These are phyloP conservation scores for Myanophis thanlyinensis DNA, from an alignment of 2,113 vertebrate genomes.

Conservation along the genomic window DNA sequence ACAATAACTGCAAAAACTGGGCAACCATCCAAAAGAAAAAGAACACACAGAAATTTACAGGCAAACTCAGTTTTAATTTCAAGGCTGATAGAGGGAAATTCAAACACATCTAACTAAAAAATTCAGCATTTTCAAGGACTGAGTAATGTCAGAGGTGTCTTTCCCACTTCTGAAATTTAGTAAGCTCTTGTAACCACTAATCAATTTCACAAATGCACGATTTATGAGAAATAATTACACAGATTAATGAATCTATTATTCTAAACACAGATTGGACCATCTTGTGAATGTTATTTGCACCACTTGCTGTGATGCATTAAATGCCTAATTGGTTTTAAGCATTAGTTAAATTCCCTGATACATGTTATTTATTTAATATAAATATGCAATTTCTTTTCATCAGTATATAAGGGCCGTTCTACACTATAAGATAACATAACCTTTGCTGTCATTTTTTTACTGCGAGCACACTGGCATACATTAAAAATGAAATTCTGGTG, in stretches of 20 bases:
- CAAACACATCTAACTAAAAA: too few species aligned
- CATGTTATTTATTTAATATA: slow-evolving; percentile 13
- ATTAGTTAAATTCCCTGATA: slow-evolving; percentile 20
- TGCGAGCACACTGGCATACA: too few species aligned
- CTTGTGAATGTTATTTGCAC: slow-evolving; percentile 10
- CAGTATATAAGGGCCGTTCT: neutral
- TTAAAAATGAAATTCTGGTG: too few species aligned
- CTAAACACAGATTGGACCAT: slow-evolving; percentile 22
- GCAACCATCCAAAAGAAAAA: neutral
- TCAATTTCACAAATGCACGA: slow-evolving; percentile 21
- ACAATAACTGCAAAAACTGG: neutral
- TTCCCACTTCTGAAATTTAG: neutral
- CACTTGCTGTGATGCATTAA: slow-evolving; percentile 22
- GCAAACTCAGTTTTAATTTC: neutral
- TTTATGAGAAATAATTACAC: slow-evolving; percentile 2
- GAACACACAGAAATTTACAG: neutral
- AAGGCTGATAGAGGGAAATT: neutral
- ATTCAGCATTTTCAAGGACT: neutral
- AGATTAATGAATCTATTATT: slow-evolving; percentile 47
- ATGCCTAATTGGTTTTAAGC: slow-evolving; percentile 39
- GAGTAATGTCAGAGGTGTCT: neutral
- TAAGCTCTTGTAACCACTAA: neutral
- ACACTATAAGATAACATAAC: too few species aligned
- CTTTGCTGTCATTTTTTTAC: too few species aligned
- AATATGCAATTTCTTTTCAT: slow-evolving; percentile 34